Evolutionary conservation across 2,888 invertebrate species (phyloP), one percentile per base, ranked within the genome.

Genomic region (Drosophila bunnanda): DNA sequence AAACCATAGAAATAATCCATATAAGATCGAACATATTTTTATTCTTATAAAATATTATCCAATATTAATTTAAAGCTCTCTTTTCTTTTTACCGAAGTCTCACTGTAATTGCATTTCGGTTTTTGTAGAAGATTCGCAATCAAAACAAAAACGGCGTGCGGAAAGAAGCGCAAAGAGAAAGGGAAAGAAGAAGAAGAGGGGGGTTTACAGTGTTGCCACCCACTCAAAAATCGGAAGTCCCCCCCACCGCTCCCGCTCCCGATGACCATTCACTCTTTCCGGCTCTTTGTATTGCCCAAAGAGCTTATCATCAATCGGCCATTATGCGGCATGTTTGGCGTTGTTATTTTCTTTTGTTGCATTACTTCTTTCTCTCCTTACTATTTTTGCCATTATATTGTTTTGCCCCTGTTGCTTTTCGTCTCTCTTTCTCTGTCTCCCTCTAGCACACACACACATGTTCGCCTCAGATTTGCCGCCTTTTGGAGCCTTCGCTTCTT

Each of bases 101-200:
- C 12, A 60, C 61, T 60, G 48, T 43, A 57, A 17, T 25, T 57
- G 12, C 59, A 34, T 28, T 34, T 56, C 12, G 25, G 43, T 60
- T 55, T 25, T 56, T 25, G 10, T 25, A 20, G 32, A 61, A 56
- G 50, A 70, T 34, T 50, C 65, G 59, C 50, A 81, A 81, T 72
- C 80, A 82, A 82, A 85, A 85, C 82, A 85, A 82, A 53, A 69
- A 73, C 73, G 73, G 54, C 55, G 67, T 62, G 61, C 74, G 66
- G 61, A 65, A 62, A 48, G 74, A 71, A 48, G 72, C 38, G 58
- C 61, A 59, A 68, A 57, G 64, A 65, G 44, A 38, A 61, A n/a
- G 12, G 20, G 43, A 38, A 52, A 56, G 41, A 32, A 15, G 20
- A 32, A 50, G 20, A 32, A 9, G 50, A 32, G 20, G 20, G 50